These are phyloP conservation scores for Coturnix japonica DNA, from an alignment of 2,113 vertebrate genomes.

Conservation along the genomic window DNA sequence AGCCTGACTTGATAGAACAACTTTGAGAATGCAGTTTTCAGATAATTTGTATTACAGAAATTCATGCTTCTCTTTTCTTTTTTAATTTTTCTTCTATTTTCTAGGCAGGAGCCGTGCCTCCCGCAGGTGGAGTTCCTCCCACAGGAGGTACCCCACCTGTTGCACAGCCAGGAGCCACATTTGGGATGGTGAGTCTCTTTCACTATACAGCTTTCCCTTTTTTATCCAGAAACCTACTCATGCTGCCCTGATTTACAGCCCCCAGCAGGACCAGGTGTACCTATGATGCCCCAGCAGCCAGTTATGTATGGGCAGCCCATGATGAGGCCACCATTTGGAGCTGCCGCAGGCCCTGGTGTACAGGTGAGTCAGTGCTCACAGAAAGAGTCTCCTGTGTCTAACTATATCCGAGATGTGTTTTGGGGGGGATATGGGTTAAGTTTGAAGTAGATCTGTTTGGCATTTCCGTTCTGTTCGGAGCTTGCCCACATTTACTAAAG, in stretches of 20 bases:
- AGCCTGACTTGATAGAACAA: background rate
- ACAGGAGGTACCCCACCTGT: slow-evolving; percentile 75
- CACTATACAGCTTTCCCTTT: background rate
- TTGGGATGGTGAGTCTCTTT: slow-evolving; percentile 88
- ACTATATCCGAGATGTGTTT: background rate
- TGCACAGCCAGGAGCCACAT: slow-evolving; percentile 85
- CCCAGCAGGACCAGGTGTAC: slow-evolving; percentile 84
- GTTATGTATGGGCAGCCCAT: slow-evolving; percentile 96
- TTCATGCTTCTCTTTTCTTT: background rate
- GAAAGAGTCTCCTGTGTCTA: background rate
- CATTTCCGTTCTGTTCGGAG: background rate
- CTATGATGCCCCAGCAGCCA: slow-evolving; percentile 91
- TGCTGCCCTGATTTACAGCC: slow-evolving; percentile 72
- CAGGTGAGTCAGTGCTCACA: slow-evolving; percentile 75
- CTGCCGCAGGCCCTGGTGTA: slow-evolving; percentile 83
- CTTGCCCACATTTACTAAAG: background rate
- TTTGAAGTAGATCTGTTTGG: background rate
- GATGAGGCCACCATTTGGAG: slow-evolving; percentile 93
- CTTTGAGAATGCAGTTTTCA: background rate
- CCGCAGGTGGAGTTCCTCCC: slow-evolving; percentile 79
- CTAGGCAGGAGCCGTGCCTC: slow-evolving; percentile 80
- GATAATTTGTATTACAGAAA: background rate
- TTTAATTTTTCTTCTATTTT: background rate
- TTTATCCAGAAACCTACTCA: background rate
- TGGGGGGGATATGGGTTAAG: background rate